A percentile compares a stretch with the other conserved stretches of the same genome.
Conservation (phyloP, 2,797 vertebrate genomes). For the Taenioides sp. region DNA sequence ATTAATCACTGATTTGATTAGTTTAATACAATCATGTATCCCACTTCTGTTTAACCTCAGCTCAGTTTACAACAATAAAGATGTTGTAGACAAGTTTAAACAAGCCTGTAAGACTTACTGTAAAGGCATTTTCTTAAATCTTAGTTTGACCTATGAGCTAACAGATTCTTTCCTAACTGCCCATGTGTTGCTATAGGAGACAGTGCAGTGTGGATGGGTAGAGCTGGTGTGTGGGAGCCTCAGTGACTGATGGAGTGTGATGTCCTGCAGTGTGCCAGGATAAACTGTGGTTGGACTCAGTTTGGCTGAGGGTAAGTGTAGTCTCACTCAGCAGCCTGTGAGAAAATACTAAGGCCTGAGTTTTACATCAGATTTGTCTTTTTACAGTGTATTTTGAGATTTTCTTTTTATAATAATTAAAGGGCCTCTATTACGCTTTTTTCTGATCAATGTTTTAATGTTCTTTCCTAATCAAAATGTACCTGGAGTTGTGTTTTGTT, state of each 20-base stretch:
- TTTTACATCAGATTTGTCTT: not conserved
- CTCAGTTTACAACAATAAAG: not conserved
- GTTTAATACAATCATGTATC: not conserved
- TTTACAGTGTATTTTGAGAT: not conserved
- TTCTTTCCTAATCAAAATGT: no score
- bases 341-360: constrained; percentile 10
- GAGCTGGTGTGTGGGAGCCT: constrained; percentile 40
- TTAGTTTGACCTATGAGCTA: constrained; percentile 34
- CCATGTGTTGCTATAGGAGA: constrained; percentile 64
- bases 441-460: no score
- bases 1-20: not conserved
- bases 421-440: no score
- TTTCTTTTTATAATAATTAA: no score
- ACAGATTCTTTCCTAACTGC: constrained; percentile 29
- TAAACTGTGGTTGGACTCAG: constrained; percentile 58
- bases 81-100: not conserved
- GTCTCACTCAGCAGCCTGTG: constrained; percentile 22
- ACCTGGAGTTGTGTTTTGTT: no score
- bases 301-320: constrained; percentile 33
- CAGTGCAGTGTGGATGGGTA: constrained; percentile 38
- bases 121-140: constrained; percentile 26
- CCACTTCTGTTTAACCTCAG: not conserved
- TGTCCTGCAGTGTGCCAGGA: constrained; percentile 56
- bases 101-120: not conserved
- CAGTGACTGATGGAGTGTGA: constrained; percentile 68